These are phyloP conservation scores for Etheostoma spectabile DNA, from an alignment of 2,113 vertebrate species.

Conservation along the genomic window DNA sequence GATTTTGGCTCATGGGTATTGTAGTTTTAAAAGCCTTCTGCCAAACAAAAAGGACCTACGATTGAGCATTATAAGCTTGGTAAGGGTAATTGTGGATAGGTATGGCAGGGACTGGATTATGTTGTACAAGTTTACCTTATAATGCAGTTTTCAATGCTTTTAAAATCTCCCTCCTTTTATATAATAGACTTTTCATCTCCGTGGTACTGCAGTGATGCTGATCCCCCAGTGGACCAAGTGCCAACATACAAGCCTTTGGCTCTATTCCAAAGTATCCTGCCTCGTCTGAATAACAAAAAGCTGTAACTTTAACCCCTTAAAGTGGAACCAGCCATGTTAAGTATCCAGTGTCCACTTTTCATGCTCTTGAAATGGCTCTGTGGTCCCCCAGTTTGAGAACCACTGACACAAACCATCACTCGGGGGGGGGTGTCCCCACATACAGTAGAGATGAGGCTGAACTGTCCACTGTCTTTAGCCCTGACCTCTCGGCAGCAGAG, in stretches of 20 bases:
- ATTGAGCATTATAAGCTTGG: background rate
- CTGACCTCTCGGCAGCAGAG: no score
- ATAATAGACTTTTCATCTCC: background rate
- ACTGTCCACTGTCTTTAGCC: no score
- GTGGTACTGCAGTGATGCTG: background rate
- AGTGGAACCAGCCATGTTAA: background rate
- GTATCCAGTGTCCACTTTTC: background rate
- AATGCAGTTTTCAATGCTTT: no score
- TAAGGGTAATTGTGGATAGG: background rate
- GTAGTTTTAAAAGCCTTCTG: background rate
- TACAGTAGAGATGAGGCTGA: no score
- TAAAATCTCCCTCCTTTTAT: background rate
- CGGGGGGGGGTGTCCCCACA: background rate
- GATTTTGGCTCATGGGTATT: background rate
- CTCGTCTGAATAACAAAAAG: background rate
- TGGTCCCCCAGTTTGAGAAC: background rate
- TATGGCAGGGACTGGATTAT: background rate
- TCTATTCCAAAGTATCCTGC: background rate
- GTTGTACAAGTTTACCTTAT: background rate
- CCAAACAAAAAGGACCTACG: background rate
- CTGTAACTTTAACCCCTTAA: background rate
- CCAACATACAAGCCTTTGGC: background rate
- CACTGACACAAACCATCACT: conserved; percentile 18
- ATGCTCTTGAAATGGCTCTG: background rate
- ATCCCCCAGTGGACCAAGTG: background rate